phyloP scores from a whole-genome alignment of 2,113 vertebrate genomes.

The Athene cunicularia region DNA sequence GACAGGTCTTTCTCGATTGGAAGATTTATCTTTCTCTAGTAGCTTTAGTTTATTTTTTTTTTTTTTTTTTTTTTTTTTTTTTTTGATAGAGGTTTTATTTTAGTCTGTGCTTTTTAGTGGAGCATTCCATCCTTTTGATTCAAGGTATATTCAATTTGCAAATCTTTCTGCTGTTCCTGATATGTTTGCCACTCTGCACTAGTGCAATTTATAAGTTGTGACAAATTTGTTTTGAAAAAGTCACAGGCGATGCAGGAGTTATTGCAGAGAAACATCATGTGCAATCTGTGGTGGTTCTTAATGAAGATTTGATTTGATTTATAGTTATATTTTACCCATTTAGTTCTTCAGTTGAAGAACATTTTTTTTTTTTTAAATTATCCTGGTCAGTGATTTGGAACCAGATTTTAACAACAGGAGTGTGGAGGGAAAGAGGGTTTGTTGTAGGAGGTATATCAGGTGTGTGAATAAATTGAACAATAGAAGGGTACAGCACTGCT shows the following conservation, averaged over 20 bases:
- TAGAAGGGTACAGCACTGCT: neutral
- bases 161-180: neutral
- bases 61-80: neutral
- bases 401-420: neutral
- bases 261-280: neutral
- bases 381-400: neutral
- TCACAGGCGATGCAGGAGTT: neutral
- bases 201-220: rapidly evolving
- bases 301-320: neutral
- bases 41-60: neutral
- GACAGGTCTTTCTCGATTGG: neutral
- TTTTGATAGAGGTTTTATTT: neutral
- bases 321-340: neutral
- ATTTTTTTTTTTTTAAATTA: too few relatives aligned
- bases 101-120: neutral
- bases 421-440: rapidly evolving
- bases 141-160: neutral
- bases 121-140: neutral
- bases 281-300: neutral
- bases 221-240: neutral
- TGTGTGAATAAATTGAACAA: neutral
- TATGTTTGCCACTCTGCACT: neutral
- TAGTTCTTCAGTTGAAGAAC: neutral
- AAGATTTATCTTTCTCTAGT: neutral
- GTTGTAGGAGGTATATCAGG: rapidly evolving